Percentiles rank a stretch among this genome's conserved stretches.
phyloP scores from a whole-genome alignment of 2,888 invertebrate genomes.

The Bombylius major region DNA sequence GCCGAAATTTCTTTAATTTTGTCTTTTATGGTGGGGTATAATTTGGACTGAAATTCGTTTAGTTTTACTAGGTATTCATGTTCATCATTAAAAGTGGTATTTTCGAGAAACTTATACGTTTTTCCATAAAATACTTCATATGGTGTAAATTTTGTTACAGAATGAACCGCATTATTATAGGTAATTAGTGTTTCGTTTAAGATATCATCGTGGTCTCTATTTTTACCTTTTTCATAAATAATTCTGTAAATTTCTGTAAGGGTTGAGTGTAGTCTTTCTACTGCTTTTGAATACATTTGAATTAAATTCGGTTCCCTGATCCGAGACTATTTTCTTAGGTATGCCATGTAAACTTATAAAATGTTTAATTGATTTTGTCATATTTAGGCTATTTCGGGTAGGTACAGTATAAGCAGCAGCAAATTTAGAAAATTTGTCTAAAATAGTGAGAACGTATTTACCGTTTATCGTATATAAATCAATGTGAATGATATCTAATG shows the following conservation, averaged over 20 bases:
- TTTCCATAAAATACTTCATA: conserved; percentile 1
- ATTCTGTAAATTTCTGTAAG: conserved; percentile 14
- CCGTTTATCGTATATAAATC: conserved; percentile 12
- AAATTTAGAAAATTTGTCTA: conserved; percentile 9
- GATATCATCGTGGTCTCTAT: conserved; percentile 1
- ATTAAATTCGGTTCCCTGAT: conserved; percentile 10
- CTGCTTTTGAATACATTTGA: conserved; percentile 11
- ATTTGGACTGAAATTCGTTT: neutral
- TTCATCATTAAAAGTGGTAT: neutral
- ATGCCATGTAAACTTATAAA: conserved; percentile 8
- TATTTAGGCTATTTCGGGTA: conserved; percentile 6
- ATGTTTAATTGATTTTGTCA: conserved; percentile 2
- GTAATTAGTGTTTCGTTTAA: neutral
- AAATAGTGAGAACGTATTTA: conserved; percentile 5
- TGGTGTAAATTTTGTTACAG: neutral
- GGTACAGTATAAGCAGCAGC: conserved; percentile 6
- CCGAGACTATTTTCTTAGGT: conserved; percentile 4
- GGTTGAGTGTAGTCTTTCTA: conserved; percentile 12
- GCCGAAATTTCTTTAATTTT: neutral
- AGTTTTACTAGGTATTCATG: conserved; percentile 1
- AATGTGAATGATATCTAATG: conserved; percentile 12
- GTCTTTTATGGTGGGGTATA: neutral
- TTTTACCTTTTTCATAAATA: neutral
- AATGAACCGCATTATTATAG: neutral
- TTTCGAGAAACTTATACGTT: neutral